A percentile compares a stretch with the other conserved stretches of the same genome.
Evolutionary conservation across 2,113 vertebrate species (phyloP).

Genomic region (Ammodytes dubius): DNA sequence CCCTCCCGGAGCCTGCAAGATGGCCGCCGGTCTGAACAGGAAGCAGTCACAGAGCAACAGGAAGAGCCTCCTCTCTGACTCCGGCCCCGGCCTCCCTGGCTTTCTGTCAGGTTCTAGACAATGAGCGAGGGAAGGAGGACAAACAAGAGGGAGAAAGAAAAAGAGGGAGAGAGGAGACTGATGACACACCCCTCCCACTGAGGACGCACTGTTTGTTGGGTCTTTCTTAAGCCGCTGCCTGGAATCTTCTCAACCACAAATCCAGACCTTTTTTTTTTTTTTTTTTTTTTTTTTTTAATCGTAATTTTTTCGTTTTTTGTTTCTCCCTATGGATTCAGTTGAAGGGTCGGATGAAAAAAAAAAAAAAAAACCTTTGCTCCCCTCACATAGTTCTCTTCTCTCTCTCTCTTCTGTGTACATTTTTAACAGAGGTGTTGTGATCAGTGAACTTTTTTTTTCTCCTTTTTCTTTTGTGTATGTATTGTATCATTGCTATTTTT

Average conservation of each 20-base stretch:
- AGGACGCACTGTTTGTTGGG: slow-evolving; percentile 31
- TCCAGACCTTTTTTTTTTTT: slow-evolving; percentile 41
- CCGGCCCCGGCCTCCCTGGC: slow-evolving; percentile 74
- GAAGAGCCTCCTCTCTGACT: slow-evolving; percentile 81
- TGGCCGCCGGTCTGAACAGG: slow-evolving; percentile 73
- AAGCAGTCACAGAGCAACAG: slow-evolving; percentile 81
- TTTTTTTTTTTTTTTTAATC: slow-evolving; percentile 19
- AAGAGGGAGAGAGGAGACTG: slow-evolving; percentile 63
- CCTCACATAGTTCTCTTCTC: slow-evolving; percentile 54
- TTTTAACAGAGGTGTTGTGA: slow-evolving; percentile 80
- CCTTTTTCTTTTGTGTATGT: slow-evolving; percentile 80
- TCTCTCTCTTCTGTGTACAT: slow-evolving; percentile 70
- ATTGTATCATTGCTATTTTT: slow-evolving; percentile 87
- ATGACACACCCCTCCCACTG: slow-evolving; percentile 53
- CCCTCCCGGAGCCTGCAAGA: slow-evolving; percentile 77
- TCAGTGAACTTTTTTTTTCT: slow-evolving; percentile 67
- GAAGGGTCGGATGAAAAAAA: slow-evolving; percentile 21
- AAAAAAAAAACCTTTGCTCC: neutral
- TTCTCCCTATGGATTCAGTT: slow-evolving; percentile 54
- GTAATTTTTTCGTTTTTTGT: neutral
- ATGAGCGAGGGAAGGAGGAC: slow-evolving; percentile 71
- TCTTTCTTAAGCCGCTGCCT: slow-evolving; percentile 58
- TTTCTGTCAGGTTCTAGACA: slow-evolving; percentile 83
- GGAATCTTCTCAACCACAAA: slow-evolving; percentile 64
- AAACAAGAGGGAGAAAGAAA: slow-evolving; percentile 42